Evolutionary conservation across 2,888 invertebrate genomes (phyloP).

Genomic region (Tetranychus truncatus): DNA sequence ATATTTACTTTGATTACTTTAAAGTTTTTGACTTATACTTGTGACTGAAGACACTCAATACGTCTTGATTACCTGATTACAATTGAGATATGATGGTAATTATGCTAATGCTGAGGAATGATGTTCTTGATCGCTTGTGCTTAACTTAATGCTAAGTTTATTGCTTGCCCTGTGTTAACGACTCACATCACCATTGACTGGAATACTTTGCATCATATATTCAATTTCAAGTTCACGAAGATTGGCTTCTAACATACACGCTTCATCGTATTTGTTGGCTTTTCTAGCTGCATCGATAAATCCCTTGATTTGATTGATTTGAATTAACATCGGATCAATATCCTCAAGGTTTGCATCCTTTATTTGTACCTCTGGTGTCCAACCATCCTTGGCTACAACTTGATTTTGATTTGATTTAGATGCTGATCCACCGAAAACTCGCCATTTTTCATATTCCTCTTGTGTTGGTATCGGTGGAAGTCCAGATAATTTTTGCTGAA

Average conservation of each 20-base stretch:
- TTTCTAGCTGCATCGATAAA: conserved; percentile 73
- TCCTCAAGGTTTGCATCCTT: conserved; percentile 2
- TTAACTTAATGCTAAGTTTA: background rate
- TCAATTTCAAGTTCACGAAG: conserved; percentile 68
- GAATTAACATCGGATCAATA: conserved; percentile 58
- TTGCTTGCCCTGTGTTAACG: background rate
- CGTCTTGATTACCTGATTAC: too few relatives aligned
- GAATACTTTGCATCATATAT: conserved; percentile 34
- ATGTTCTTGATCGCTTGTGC: background rate
- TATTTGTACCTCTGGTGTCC: conserved; percentile 31
- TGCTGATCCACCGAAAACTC: background rate
- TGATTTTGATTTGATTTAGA: conserved; percentile 3
- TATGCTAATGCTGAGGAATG: background rate
- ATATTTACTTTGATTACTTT: too few relatives aligned
- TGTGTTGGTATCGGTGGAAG: conserved; percentile 60
- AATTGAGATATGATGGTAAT: too few relatives aligned
- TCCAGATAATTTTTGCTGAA: conserved; percentile 63
- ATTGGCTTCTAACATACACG: conserved; percentile 70
- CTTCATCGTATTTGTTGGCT: conserved; percentile 43
- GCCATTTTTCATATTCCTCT: conserved; percentile 52
- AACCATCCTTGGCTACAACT: conserved; percentile 29
- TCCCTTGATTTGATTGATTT: conserved; percentile 75
- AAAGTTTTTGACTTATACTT: too few relatives aligned
- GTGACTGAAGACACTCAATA: too few relatives aligned
- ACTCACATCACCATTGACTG: background rate